phyloP scores from a whole-genome alignment of 2,113 vertebrate species.

The Muscicapa adusta region DNA sequence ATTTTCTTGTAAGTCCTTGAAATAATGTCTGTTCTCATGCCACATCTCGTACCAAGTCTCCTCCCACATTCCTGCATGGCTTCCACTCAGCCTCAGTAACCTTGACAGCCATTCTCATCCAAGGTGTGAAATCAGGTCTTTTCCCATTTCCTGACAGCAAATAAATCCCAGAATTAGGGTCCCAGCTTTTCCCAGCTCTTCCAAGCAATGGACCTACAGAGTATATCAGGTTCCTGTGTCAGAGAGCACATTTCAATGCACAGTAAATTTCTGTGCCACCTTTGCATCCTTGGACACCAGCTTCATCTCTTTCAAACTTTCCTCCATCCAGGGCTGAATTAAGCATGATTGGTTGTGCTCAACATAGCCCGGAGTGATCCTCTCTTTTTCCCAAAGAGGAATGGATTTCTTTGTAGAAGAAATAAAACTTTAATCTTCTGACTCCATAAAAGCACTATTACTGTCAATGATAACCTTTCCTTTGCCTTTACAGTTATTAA shows the following conservation, averaged over 20 bases:
- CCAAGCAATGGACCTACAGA: background rate
- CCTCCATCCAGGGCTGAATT: background rate
- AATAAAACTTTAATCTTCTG: background rate
- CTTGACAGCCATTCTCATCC: background rate
- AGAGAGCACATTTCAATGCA: background rate
- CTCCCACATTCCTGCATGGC: background rate
- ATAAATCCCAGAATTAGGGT: background rate
- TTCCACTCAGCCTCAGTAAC: background rate
- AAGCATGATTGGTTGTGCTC: background rate
- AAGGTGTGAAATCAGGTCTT: background rate
- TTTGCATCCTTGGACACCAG: background rate
- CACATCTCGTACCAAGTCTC: background rate
- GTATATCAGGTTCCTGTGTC: background rate
- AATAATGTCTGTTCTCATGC: background rate
- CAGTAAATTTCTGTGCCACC: background rate
- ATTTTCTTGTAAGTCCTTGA: background rate
- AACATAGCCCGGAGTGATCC: background rate
- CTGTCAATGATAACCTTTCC: background rate
- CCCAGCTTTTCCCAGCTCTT: background rate
- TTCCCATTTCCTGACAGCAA: background rate
- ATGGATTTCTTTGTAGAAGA: background rate
- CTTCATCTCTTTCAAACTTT: background rate
- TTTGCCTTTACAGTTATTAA: background rate
- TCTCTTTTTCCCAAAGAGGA: background rate
- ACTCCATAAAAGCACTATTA: background rate